Base-by-base conservation (phyloP, 2,797 vertebrate genomes). In the Gallinago stenura region DNA sequence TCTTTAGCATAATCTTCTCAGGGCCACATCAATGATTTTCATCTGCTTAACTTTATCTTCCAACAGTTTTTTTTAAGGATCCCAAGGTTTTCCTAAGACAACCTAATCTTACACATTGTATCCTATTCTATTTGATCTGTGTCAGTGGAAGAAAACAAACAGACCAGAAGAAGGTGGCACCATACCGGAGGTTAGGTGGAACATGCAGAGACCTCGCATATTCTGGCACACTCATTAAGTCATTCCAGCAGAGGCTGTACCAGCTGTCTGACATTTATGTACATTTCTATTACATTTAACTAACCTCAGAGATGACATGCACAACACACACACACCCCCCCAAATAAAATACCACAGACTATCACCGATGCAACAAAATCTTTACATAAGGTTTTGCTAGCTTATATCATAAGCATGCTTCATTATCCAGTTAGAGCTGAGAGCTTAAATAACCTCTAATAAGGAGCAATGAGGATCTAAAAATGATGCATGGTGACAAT, bases 391-490 rank as follows among this genome's bases (percentile, higher is more conserved):
- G n/a, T 90, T 76, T 31, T 76, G 12, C 48, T 60, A 24, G 17
- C 53, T 54, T 60, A 12, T 51, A 21, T 41, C 75, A 58, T 58
- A 68, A 81, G 43, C n/a, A 28, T 64, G 19, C 17, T 85, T 92
- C 2, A 10, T 87, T 81, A 87, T 60, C 37, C 51, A 79, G 50
- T 58, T 66, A 65, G 28, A 65, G 37, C 28, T 17, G 35, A 86
- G 81, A 83, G 22, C 62, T 58, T 83, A 86, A 82, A 83, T 83
- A 89, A 93, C 65, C 75, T 80, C 78, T 90, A 89, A 83, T 83
- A 82, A 92, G 89, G 66, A 97, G 69, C 45, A 93, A 89, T 53
- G 64, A 92, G 91, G 51, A 94, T 73, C 45, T 94, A 87, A 95
- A 96, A 94, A 87, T 68, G 81, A 95, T 68, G 15, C 30, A 85